A percentile compares a stretch with the other conserved stretches of the same genome.
Evolutionary conservation across 2,113 vertebrate species (phyloP).

Genomic region (Ovibos moschatus): DNA sequence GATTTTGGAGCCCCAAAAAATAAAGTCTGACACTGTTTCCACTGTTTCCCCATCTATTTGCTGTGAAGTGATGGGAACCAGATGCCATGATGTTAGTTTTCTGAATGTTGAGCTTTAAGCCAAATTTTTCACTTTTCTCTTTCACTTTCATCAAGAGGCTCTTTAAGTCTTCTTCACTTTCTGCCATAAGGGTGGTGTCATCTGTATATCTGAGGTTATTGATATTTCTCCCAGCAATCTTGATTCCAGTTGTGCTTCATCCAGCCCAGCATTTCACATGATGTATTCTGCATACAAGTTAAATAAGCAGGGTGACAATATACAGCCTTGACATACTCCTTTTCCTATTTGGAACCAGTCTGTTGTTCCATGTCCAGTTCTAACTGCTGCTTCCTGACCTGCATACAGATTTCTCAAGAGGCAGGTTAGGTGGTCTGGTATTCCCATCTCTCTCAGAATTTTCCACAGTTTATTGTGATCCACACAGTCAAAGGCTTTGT

Average conservation of each 20-base stretch:
- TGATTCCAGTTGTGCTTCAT: not conserved
- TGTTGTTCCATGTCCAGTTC: not conserved
- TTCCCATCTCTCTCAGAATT: not conserved
- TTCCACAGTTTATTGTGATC: not conserved
- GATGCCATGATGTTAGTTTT: not conserved
- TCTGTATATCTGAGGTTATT: not conserved
- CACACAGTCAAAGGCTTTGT: not conserved
- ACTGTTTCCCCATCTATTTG: not conserved
- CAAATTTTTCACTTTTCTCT: not conserved
- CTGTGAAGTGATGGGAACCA: not conserved
- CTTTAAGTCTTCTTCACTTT: not conserved
- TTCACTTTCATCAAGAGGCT: not conserved
- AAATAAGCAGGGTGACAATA: not conserved
- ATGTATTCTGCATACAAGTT: not conserved
- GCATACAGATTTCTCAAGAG: not conserved
- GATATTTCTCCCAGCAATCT: not conserved
- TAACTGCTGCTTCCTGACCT: not conserved
- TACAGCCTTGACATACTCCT: not conserved
- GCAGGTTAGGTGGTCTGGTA: not conserved
- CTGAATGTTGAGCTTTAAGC: not conserved
- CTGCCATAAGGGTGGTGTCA: not conserved
- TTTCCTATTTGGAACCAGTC: not conserved
- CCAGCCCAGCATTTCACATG: not conserved
- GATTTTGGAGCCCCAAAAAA: fast-evolving
- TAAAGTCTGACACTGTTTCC: not conserved